Evolutionary conservation across 1,140 invertebrate genomes (phyloP), one percentile per base, ranked within the genome.

Genomic region (Diuraphis noxia): DNA sequence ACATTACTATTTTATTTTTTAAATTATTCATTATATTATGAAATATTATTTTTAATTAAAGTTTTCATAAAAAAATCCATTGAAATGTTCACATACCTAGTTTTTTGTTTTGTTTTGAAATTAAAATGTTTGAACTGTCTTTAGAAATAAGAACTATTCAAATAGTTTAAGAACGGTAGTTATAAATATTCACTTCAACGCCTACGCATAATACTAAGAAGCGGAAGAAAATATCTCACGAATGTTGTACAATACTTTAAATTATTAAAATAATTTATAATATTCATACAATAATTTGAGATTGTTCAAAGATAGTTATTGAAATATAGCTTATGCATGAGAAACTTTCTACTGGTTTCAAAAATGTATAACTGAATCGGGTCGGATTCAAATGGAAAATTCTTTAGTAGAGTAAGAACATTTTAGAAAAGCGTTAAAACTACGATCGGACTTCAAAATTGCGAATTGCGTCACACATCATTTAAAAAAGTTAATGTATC

Each of bases 201-300:
- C 56, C 56, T 72, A 72, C 56, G 13, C 56, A 72, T 34, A 72
- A 72, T 5, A 72, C 56, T 72, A n/a, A n/a, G 13, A 72, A 72
- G 10, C 6, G n/a, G 56, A n/a, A 72, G 56, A 72, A 72, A 72
- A 72, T 72, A 72, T 72, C 34, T n/a, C 56, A 72, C 56, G 13
- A 72, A 72, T 34, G 30, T 72, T n/a, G 30, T 72, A 72, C 13
- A 72, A 72, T 72, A n/a, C 17, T n/a, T 72, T 17, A 72, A n/a
- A 72, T 72, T n/a, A n/a, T 72, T 72, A 72, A 72, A 72, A 72
- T 17, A 72, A 72, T 72, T 72, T n/a, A 72, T 72, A n/a, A 72
- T n/a, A 72, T 72, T 72, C 13, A n/a, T 13, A 23, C 30, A 72
- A 72, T 34, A 72, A 72, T 72, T 72, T n/a, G 13, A 72, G n/a